These are phyloP conservation scores for Carcharodon carcharias DNA, from an alignment of 2,797 vertebrate species.

Conservation along the genomic window DNA sequence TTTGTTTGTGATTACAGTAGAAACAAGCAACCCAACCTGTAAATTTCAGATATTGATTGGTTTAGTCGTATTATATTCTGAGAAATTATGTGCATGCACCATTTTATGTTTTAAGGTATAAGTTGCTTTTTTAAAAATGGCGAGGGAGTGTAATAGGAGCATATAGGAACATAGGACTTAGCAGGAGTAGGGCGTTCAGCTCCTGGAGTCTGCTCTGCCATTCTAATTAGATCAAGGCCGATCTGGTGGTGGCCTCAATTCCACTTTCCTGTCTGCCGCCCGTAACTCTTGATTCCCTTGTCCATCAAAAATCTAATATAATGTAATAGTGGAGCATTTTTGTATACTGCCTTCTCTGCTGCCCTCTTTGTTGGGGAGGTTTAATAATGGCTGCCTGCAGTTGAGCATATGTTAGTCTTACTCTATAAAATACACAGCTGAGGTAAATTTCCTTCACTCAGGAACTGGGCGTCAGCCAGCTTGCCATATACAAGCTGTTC, in stretches of 20 bases:
- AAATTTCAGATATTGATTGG: not conserved
- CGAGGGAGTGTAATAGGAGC: no score
- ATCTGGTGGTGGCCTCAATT: no score
- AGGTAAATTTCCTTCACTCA: not conserved
- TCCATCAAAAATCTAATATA: not conserved
- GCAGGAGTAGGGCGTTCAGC: no score
- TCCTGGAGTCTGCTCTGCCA: no score
- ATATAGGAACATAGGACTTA: no score
- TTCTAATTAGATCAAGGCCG: no score
- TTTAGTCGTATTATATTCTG: no score
- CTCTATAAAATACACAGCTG: not conserved
- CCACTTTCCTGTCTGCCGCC: no score
- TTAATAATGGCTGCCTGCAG: not conserved
- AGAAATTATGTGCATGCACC: not conserved
- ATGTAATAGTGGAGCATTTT: no score
- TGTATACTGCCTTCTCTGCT: not conserved
- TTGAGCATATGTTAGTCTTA: not conserved
- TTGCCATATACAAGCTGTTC: not conserved
- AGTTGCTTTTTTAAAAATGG: no score
- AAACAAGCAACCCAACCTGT: not conserved
- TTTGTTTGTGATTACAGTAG: not conserved
- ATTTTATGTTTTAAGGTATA: no score
- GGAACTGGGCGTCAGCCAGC: not conserved
- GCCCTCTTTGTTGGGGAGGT: not conserved
- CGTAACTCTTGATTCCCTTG: no score